Conservation (phyloP, 2,888 invertebrate species). For the Epinotia brunnichana region DNA sequence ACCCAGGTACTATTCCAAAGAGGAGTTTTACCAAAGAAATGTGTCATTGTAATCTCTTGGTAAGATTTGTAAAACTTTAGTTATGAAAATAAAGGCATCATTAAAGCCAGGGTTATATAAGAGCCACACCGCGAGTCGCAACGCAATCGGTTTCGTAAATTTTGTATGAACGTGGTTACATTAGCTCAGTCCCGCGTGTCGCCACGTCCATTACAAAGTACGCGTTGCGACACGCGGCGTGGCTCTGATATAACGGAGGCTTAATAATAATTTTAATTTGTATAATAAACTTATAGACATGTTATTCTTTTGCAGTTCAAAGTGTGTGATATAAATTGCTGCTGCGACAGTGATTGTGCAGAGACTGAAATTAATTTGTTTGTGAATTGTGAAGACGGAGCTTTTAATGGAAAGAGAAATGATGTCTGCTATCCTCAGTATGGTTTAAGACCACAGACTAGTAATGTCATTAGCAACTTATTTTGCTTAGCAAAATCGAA, state of each 20-base stretch:
- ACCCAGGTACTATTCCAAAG: slow-evolving; percentile 57
- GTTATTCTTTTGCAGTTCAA: slow-evolving; percentile 74
- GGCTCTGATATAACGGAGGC: no score
- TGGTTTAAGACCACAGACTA: slow-evolving; percentile 44
- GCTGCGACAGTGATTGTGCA: slow-evolving; percentile 91
- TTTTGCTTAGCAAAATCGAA: slow-evolving; percentile 74
- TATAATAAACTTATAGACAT: slow-evolving; percentile 17
- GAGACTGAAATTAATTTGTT: slow-evolving; percentile 84
- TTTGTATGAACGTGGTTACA: no score
- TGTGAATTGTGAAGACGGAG: slow-evolving; percentile 78
- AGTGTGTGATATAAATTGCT: slow-evolving; percentile 92
- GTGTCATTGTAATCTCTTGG: slow-evolving; percentile 73
- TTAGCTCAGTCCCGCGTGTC: no score
- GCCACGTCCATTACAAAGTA: no score
- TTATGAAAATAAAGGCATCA: neutral
- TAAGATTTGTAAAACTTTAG: slow-evolving; percentile 50
- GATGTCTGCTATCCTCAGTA: slow-evolving; percentile 54
- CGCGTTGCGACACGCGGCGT: no score
- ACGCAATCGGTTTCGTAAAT: no score
- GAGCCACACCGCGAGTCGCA: no score
- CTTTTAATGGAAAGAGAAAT: slow-evolving; percentile 50
- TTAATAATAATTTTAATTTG: no score
- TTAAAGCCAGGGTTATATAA: no score
- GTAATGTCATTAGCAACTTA: slow-evolving; percentile 57
- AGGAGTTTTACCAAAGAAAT: slow-evolving; percentile 51